Evolutionary conservation across 2,797 vertebrate genomes (phyloP).

Genomic region (Acipenser transmontanus): DNA sequence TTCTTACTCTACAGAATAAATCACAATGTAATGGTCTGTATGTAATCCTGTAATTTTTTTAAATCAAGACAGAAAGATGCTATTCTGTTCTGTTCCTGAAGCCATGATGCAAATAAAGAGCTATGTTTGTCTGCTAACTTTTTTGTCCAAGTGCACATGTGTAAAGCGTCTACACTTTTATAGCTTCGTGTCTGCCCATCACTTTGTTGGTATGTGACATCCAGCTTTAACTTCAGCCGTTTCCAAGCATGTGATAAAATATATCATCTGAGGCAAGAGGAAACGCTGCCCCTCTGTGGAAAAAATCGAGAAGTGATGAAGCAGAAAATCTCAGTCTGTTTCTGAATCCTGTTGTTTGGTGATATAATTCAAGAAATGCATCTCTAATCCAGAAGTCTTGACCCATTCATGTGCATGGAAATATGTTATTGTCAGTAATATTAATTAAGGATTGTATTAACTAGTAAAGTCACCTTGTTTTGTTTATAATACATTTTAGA

Average conservation of each 20-base stretch:
- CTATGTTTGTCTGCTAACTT: slow-evolving; percentile 27
- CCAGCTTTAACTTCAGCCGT: slow-evolving; percentile 45
- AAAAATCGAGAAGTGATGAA: slow-evolving; percentile 21
- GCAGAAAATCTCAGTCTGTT: slow-evolving; percentile 12
- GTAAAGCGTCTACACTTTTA: slow-evolving; percentile 43
- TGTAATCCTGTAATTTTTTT: slow-evolving; percentile 14
- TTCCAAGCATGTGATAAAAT: slow-evolving; percentile 48
- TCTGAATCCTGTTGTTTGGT: neutral
- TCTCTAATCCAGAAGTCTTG: no score
- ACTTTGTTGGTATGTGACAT: slow-evolving; percentile 57
- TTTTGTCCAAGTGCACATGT: slow-evolving; percentile 30
- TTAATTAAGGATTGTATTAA: no score
- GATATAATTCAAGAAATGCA: no score
- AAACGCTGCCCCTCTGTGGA: slow-evolving; percentile 48
- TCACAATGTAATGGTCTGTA: slow-evolving; percentile 18
- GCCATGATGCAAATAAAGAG: slow-evolving; percentile 24
- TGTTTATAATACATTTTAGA: no score
- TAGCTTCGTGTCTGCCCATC: slow-evolving; percentile 46
- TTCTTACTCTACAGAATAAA: slow-evolving; percentile 35
- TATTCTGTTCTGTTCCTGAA: slow-evolving; percentile 38
- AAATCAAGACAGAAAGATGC: slow-evolving; percentile 30
- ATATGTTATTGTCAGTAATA: no score
- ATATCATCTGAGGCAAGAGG: slow-evolving; percentile 22
- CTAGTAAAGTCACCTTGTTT: no score
- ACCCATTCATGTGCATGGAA: no score